Base-by-base conservation (phyloP, 2,113 vertebrate species). In the Scytalopus superciliaris region DNA sequence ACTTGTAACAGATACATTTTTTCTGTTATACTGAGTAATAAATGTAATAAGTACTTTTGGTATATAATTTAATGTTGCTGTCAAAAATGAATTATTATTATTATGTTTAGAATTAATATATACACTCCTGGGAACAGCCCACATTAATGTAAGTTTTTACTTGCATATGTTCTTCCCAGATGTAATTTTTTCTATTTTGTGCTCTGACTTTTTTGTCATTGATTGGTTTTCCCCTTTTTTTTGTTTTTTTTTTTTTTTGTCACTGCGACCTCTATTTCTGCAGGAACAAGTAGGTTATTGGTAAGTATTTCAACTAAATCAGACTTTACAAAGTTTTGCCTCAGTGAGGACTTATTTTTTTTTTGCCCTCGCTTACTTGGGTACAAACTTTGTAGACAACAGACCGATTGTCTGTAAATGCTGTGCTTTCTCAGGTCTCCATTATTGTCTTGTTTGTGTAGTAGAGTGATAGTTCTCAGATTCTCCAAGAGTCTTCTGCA, bases 261-360 rank as follows among this genome's bases (percentile, higher is more conserved):
- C 89, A 97, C 96, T 97, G 98, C 97, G 98, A 97, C 97, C 97
- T 97, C 84, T 97, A 85, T 97, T 97, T 94, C 96, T 97, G 90
- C 97, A 97, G 97, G 97, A 98, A 95, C 96, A 95, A 94, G 95
- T 98, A 98, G 97, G 97, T 97, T 97, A 87, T 93, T 94, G 98
- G 97, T 98, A 97, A 98, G 98, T 98, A 98, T 97, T 94, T 97
- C n/a, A 68, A 95, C 84, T 94, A 84, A 94, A 94, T 91, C 74
- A 84, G 79, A 96, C 77, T 95, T 97, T 94, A 97, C 97, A 98
- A 98, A 98, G 97, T 98, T 98, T 98, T 98, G 86, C 97, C 96
- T 81, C 94, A 82, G 94, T 98, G 97, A 96, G 96, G 96, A 92
- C 37, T 67, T 91, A 57, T 66, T 70, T 74, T 44, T 91, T 84